Base-by-base conservation (phyloP, 1,140 invertebrate genomes). In the Lasioglossum albipes region DNA sequence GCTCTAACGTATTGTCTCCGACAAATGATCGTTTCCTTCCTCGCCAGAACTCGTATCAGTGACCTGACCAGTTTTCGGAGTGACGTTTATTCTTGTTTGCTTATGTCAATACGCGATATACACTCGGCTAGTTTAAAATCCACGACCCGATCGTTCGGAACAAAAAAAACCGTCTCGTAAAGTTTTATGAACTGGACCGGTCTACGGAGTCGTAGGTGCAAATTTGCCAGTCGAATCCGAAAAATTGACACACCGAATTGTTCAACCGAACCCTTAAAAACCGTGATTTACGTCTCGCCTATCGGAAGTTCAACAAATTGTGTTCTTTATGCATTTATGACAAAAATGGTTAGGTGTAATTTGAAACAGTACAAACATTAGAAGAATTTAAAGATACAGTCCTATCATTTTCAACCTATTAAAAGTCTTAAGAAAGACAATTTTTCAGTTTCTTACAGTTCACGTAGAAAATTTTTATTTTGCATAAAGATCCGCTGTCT, bases 61-160 rank as follows among this genome's bases (percentile, higher is more conserved):
- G 71, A 75, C 72, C 75, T 49, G 70, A 88, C 87, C 85, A 84
- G 85, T 89, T 90, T 74, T 79, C 69, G 12, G 67, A 75, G 45
- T 70, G 69, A 68, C 69, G 65, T 69, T 80, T 81, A 81, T 82
- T 89, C 86, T 84, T 81, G 76, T 36, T 54, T 66, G 54, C 31
- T n/a, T n/a, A 13, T 45, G 68, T 57, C 59, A 79, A 79, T 71
- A 62, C 9, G 62, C 67, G 57, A 73, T 66, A 52, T 49, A n/a
- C 49, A n/a, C 61, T 16, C n/a, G 49, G 49, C 77, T 73, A 73
- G 59, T 65, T 73, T 45, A 10, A 42, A 52, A 73, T 79, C 70
- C 49, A 31, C 31, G 0, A 7, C 2, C 18, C 36, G 7, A 36
- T 27, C 31, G 20, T 52, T 41, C 12, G 12, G 2, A 71, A 71